phyloP scores from a whole-genome alignment of 2,797 vertebrate genomes.

The Smutsia gigantea region DNA sequence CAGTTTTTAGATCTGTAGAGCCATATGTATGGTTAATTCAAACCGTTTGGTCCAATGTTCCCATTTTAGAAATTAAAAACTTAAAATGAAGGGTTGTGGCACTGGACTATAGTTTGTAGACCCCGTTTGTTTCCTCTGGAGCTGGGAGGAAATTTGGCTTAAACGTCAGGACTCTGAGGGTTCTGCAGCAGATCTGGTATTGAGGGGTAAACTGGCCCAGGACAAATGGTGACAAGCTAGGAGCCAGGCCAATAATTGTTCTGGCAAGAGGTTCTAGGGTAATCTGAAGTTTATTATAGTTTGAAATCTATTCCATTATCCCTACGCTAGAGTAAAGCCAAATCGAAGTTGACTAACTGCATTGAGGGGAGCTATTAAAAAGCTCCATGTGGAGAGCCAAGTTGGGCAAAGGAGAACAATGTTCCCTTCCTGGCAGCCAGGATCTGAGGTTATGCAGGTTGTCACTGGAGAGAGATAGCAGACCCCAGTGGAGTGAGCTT shows the following conservation, averaged over 20 bases:
- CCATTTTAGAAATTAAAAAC: neutral
- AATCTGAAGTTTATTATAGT: neutral
- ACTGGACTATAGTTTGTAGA: neutral
- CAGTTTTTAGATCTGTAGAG: neutral
- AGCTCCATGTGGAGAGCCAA: neutral
- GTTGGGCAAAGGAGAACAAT: neutral
- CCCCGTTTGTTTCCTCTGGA: neutral
- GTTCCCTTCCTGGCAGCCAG: neutral
- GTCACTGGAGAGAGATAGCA: neutral
- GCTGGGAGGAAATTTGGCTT: neutral
- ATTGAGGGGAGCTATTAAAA: neutral
- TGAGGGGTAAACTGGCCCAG: neutral
- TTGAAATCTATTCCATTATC: neutral
- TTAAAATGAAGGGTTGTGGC: neutral
- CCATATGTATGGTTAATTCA: neutral
- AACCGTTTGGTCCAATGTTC: neutral
- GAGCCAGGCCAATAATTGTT: neutral
- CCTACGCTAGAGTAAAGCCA: neutral
- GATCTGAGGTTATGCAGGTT: neutral
- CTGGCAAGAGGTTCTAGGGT: neutral
- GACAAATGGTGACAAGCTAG: neutral
- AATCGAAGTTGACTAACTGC: neutral
- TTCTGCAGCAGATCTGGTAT: neutral
- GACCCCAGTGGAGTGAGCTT: neutral
- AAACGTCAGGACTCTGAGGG: neutral